Conservation (phyloP, 1,140 invertebrate genomes). For the Micrasema longulum region DNA sequence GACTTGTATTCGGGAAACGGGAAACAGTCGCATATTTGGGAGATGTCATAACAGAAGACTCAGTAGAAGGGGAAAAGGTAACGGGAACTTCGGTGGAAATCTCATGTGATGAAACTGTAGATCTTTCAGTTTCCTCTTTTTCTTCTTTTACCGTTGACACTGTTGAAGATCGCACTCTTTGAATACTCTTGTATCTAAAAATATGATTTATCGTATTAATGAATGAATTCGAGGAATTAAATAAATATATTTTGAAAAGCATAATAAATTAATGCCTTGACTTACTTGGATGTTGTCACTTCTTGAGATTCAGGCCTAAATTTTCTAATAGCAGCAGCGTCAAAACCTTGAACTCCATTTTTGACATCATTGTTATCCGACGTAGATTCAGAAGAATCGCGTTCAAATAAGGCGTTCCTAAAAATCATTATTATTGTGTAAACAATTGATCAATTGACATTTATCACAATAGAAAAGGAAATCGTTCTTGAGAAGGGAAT, state of each 20-base stretch:
- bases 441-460: too few relatives aligned
- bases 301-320: constrained; percentile 44
- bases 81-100: constrained; percentile 36
- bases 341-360: constrained; percentile 53
- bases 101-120: constrained; percentile 52
- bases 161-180: constrained; percentile 65
- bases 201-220: constrained; percentile 18
- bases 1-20: constrained; percentile 21
- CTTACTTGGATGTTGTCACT: constrained; percentile 49
- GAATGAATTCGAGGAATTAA: constrained; percentile 38
- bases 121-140: constrained; percentile 5
- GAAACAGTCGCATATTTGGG: constrained; percentile 39
- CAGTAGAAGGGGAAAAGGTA: constrained; percentile 33
- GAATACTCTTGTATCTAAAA: constrained; percentile 66
- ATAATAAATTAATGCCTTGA: too few relatives aligned
- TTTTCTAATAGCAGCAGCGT: constrained; percentile 37
- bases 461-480: too few relatives aligned
- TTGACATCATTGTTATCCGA: constrained; percentile 53
- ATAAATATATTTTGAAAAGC: not conserved
- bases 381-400: constrained; percentile 56
- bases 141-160: constrained; percentile 6
- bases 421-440: not conserved
- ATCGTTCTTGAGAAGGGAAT: too few relatives aligned
- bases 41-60: constrained; percentile 27
- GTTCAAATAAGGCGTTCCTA: constrained; percentile 44